A percentile compares a stretch with the other conserved stretches of the same genome.
Conservation (phyloP, 2,888 invertebrate species). For the Cynaeus angustus region DNA sequence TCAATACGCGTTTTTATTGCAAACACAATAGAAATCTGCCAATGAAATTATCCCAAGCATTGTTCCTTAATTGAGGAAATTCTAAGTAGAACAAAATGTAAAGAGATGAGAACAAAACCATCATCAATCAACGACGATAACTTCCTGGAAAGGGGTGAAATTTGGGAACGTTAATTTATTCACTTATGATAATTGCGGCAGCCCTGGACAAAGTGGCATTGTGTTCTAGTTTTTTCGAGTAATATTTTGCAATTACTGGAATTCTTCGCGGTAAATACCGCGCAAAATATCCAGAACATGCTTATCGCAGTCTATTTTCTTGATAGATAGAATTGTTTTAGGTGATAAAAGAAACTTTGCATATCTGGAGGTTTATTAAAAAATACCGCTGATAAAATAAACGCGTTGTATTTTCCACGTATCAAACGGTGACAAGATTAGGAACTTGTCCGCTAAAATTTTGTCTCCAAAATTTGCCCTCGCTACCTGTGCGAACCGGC, state of each 20-base stretch:
- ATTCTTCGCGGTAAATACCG: slow-evolving; percentile 12
- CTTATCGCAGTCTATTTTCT: slow-evolving; percentile 22
- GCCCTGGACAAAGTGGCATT: no score
- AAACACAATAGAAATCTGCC: slow-evolving; percentile 1
- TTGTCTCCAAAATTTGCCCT: not conserved
- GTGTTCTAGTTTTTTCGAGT: no score
- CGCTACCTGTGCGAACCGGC: slow-evolving; percentile 10
- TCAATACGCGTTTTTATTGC: not conserved
- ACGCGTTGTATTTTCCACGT: not conserved
- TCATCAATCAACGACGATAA: no score
- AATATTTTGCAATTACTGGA: slow-evolving; percentile 17
- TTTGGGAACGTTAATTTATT: no score
- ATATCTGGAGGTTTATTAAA: not conserved
- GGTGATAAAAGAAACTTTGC: not conserved
- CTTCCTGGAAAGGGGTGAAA: no score
- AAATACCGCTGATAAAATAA: not conserved
- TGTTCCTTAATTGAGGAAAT: slow-evolving; percentile 31
- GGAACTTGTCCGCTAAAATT: no score
- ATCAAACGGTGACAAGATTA: no score
- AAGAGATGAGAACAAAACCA: not conserved
- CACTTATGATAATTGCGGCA: no score
- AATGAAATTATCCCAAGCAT: slow-evolving; percentile 20
- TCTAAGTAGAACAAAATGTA: slow-evolving; percentile 22
- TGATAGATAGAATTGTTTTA: slow-evolving; percentile 18
- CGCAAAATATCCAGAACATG: slow-evolving; percentile 14